Evolutionary conservation across 2,888 invertebrate genomes (phyloP), one percentile per base, ranked within the genome.

Genomic region (Drosophila leonis): DNA sequence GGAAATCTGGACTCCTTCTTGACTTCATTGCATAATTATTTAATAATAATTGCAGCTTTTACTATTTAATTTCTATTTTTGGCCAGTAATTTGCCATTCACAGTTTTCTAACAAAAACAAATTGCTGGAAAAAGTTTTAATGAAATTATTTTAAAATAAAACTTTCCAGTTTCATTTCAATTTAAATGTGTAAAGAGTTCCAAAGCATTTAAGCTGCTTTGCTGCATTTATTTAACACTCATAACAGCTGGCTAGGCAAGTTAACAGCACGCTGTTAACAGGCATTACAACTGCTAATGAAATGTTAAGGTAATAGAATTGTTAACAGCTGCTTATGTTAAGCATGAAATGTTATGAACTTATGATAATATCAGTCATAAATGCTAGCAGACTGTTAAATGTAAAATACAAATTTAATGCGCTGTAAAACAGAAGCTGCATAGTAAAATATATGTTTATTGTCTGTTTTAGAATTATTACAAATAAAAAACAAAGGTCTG

Each of bases 341-440:
- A 4, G 46, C 48, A 29, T 27, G 7, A 27, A 27, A 46, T 29
- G 15, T 15, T 27, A 27, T 44, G 2, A 24, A 13, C 13, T 15
- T 4, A 44, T 4, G 27, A 24, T 27, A 27, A n/a, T 4, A 27
- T 29, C n/a, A 46, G 18, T n/a, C 29, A n/a, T n/a, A 3, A 31
- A 49, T 31, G 48, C n/a, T n/a, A n/a, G n/a, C n/a, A n/a, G n/a
- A n/a, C n/a, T n/a, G n/a, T n/a, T n/a, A n/a, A n/a, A n/a, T n/a
- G n/a, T 6, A 4, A 3, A 29, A n/a, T n/a, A 29, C 29, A 9
- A 27, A 9, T n/a, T 10, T 48, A 6, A 27, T 48, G 27, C 9
- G 46, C 27, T n/a, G n/a, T n/a, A n/a, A 29, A 10, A n/a, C 27
- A 48, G n/a, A n/a, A 48, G 46, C 29, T 29, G 48, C n/a, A n/a